Conservation (phyloP, 2,888 invertebrate genomes). For the Busseola fusca region DNA sequence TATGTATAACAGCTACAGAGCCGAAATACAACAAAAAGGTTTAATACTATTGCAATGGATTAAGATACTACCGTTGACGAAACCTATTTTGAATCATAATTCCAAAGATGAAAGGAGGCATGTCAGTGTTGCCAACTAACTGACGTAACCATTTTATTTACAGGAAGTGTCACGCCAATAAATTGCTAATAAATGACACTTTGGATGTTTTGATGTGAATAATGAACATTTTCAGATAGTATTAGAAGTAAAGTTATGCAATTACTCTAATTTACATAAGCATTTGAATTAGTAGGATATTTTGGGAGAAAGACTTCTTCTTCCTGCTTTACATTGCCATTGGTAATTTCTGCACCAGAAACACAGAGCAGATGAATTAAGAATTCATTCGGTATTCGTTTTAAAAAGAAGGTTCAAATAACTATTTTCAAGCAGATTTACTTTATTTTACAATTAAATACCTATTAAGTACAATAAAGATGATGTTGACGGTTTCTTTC, state of each 20-base stretch:
- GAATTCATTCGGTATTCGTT: neutral
- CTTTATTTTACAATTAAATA: neutral
- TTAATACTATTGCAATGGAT: neutral
- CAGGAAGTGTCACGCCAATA: constrained; percentile 55
- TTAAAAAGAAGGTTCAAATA: neutral
- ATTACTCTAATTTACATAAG: neutral
- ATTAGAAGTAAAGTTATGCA: constrained; percentile 6
- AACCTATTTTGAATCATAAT: constrained; percentile 45
- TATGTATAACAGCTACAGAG: too few relatives aligned
- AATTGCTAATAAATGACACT: constrained; percentile 45
- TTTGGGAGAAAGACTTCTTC: neutral
- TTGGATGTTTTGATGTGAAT: constrained; percentile 39
- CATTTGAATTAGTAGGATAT: neutral
- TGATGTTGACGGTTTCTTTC: neutral
- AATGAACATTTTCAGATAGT: constrained; percentile 18
- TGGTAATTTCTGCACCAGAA: neutral
- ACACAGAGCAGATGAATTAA: neutral
- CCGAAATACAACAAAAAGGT: neutral
- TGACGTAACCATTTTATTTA: constrained; percentile 56
- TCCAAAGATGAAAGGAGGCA: constrained; percentile 34
- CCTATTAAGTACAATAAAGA: too few relatives aligned
- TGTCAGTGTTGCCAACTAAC: constrained; percentile 46
- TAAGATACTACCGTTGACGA: constrained; percentile 12
- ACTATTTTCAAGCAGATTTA: neutral
- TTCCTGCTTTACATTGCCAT: neutral